Conservation (phyloP, 1,140 invertebrate species). For the Nasonia giraulti region DNA sequence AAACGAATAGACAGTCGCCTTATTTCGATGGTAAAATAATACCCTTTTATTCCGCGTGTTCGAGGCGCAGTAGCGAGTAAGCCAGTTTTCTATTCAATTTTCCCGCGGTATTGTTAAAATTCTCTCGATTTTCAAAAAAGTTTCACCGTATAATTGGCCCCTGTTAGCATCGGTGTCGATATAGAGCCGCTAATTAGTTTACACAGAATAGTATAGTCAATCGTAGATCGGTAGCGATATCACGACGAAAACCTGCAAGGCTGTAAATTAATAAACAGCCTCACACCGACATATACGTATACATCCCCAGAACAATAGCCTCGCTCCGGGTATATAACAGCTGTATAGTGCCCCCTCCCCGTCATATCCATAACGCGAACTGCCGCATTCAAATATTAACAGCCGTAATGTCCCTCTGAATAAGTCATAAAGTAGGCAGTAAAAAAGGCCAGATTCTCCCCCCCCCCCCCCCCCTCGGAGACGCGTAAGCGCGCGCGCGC, state of each 20-base stretch:
- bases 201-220: not conserved
- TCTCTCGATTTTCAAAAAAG: not conserved
- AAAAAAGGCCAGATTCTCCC: not conserved
- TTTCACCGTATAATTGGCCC: not conserved
- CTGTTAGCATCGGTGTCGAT: not conserved
- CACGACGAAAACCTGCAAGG: not conserved
- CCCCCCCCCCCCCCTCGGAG: not conserved
- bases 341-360: not conserved
- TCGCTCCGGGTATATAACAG: not conserved
- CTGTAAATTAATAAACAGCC: not conserved
- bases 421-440: slow-evolving; percentile 23
- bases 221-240: not conserved
- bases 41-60: not conserved
- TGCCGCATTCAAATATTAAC: slow-evolving; percentile 13
- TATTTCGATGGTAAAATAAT: slow-evolving; percentile 15
- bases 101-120: not conserved
- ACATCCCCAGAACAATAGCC: not conserved
- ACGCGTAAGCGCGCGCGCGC: too few species aligned
- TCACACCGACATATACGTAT: too few species aligned
- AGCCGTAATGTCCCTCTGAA: slow-evolving; percentile 7
- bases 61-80: not conserved
- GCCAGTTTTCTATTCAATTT: slow-evolving; percentile 1
- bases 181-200: not conserved
- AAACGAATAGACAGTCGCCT: not conserved
- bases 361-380: not conserved